Evolutionary conservation across 53 echinoderm and acorn worm species (phyloP), one percentile per base, ranked within the genome.

Genomic region (Apostichopus leukothele): DNA sequence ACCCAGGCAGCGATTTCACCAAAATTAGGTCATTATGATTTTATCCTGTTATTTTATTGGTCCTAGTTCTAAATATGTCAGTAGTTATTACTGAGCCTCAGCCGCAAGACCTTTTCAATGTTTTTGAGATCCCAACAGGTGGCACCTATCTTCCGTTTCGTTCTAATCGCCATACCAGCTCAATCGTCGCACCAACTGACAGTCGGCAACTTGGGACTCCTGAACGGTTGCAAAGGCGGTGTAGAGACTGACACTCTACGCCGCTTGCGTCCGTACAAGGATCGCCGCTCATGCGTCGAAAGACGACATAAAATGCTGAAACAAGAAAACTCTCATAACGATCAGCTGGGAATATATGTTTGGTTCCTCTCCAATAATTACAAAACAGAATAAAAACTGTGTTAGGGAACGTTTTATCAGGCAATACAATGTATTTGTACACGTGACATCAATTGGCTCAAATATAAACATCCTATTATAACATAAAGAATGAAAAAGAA

Each of bases 21-120:
- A 81, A 81, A 81, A 81, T 81, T 81, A 59, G 81, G 81, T 81
- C 81, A 81, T 81, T 81, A 81, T 54, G 55, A 54, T 81, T 81
- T 81, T 54, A 21, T 54, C 55, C 25, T 10, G 59, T 9, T 54
- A 81, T 79, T 81, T 25, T 12, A 52, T 81, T 81, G 81, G 55
- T 8, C 18, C 18, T 55, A 81, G 81, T 81, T 54, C 81, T 54
- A 81, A 81, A 81, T 59, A 81, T 81, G 79, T 79, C 79, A 79
- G 5, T 79, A 79, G 79, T 79, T 79, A 79, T 79, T 79, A 79
- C 79, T 10, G 79, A 9, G 53, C 51, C 79, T 51, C 53, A 79
- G 79, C 79, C 79, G 53, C 79, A 79, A 26, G 79, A 12, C 51
- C 19, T n/a, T 51, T 52, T 79, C 18, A 52, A 79, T 79, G 79